phyloP scores from a whole-genome alignment of 2,797 vertebrate species.

The Aeoliscus strigatus region DNA sequence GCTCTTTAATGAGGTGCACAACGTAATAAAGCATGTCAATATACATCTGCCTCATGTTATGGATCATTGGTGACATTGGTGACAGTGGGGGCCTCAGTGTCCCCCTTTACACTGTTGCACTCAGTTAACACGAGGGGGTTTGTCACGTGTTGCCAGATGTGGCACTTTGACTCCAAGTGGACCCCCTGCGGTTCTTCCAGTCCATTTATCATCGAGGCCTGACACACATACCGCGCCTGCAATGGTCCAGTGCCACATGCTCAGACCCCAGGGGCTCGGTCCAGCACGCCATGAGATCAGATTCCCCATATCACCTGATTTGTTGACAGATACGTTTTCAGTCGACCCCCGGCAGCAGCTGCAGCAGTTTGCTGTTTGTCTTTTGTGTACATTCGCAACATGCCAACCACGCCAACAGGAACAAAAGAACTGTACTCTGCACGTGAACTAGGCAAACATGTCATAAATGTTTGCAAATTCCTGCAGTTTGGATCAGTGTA shows the following conservation, averaged over 20 bases:
- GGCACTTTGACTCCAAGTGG: conserved; percentile 21
- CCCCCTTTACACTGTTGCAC: background rate
- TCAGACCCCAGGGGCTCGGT: conserved; percentile 23
- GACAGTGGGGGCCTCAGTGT: no score
- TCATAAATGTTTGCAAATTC: no score
- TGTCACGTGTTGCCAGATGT: conserved; percentile 37
- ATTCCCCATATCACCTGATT: conserved; percentile 21
- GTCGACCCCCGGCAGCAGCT: conserved; percentile 20
- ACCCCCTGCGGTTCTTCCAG: conserved; percentile 33
- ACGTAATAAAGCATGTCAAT: no score
- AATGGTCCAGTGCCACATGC: conserved; percentile 21
- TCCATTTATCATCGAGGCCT: conserved; percentile 36
- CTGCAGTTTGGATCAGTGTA: background rate
- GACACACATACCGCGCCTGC: conserved; percentile 32
- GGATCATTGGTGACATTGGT: background rate
- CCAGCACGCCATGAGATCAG: conserved; percentile 38
- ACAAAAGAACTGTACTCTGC: no score
- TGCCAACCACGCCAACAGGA: no score
- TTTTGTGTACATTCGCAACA: no score
- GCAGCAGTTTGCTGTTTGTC: no score
- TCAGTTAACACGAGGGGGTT: conserved; percentile 8
- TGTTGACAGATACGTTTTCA: conserved; percentile 44
- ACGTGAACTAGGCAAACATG: no score
- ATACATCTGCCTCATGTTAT: background rate
- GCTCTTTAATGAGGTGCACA: no score